These are phyloP conservation scores for Candoia aspera DNA, from an alignment of 2,113 vertebrate genomes.

Conservation along the genomic window DNA sequence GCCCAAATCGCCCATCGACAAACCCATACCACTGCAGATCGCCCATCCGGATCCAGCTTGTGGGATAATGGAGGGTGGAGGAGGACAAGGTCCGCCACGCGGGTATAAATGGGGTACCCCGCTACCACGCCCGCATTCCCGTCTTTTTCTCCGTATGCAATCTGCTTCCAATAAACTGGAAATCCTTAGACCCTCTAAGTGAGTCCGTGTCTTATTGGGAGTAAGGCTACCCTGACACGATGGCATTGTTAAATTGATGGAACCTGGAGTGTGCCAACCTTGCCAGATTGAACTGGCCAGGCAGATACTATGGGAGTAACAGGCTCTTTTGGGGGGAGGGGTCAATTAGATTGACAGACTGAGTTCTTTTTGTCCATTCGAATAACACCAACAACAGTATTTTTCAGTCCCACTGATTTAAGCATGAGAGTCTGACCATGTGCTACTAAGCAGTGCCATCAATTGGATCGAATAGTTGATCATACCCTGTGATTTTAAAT, in stretches of 20 bases:
- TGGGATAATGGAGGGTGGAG: too few relatives aligned
- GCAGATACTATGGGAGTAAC: background rate
- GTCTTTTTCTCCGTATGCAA: too few relatives aligned
- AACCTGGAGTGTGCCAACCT: background rate
- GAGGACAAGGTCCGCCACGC: too few relatives aligned
- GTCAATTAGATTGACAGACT: background rate
- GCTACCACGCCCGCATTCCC: too few relatives aligned
- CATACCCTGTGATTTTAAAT: conserved; percentile 8
- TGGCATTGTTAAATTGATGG: background rate
- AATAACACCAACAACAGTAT: background rate
- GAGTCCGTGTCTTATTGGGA: too few relatives aligned
- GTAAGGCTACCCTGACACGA: too few relatives aligned
- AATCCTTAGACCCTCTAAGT: too few relatives aligned
- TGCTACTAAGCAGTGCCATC: background rate
- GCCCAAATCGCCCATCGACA: too few relatives aligned
- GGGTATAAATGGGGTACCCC: too few relatives aligned
- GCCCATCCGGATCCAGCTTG: too few relatives aligned
- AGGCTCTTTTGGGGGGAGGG: background rate
- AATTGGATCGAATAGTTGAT: background rate
- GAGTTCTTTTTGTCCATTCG: background rate
- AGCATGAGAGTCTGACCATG: background rate
- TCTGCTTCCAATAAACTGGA: too few relatives aligned
- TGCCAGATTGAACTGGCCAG: background rate
- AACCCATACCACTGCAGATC: too few relatives aligned
- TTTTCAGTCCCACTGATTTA: background rate